Base-by-base conservation (phyloP, 2,888 invertebrate genomes). In the Germaria angustata region DNA sequence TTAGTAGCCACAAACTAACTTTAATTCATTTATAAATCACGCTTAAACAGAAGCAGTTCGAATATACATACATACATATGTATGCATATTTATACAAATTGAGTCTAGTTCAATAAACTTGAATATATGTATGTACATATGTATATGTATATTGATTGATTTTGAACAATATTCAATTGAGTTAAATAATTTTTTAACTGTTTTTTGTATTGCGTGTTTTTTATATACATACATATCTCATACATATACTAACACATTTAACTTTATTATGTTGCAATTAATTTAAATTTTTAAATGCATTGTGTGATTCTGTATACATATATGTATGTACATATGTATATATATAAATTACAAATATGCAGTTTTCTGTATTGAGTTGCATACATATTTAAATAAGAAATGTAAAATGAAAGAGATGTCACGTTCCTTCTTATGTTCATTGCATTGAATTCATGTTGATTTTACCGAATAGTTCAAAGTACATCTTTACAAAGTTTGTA, bases 221-320 rank as follows among this genome's bases (percentile, higher is more conserved):
- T 63, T 20, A 6, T 28, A n/a, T n/a, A n/a, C n/a, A n/a, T n/a
- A n/a, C n/a, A 17, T 51, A 17, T n/a, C 28, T 22, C 20, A 34
- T 32, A 32, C 9, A 39, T 28, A 39, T 39, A 61, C 59, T 61
- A 72, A 72, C 72, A 61, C 41, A 63, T 24, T 63, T 53, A 39
- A 41, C 51, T 66, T 66, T 63, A 57, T 53, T 66, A 59, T 39
- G 53, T 39, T 49, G 66, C 39, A 57, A 76, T 76, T 66, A 17
- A 39, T 65, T 75, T 24, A 41, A 53, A 44, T 63, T 53, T 32
- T 34, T 53, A 41, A 32, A 9, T 20, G 41, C 13, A n/a, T 20
- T 32, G 4, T 13, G 8, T 68, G 17, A 20, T n/a, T n/a, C n/a
- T n/a, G n/a, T n/a, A n/a, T n/a, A n/a, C n/a, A n/a, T n/a, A n/a